A percentile compares a stretch with the other conserved stretches of the same genome.
Conservation (phyloP, 2,888 invertebrate genomes). For the Patella caerulea region DNA sequence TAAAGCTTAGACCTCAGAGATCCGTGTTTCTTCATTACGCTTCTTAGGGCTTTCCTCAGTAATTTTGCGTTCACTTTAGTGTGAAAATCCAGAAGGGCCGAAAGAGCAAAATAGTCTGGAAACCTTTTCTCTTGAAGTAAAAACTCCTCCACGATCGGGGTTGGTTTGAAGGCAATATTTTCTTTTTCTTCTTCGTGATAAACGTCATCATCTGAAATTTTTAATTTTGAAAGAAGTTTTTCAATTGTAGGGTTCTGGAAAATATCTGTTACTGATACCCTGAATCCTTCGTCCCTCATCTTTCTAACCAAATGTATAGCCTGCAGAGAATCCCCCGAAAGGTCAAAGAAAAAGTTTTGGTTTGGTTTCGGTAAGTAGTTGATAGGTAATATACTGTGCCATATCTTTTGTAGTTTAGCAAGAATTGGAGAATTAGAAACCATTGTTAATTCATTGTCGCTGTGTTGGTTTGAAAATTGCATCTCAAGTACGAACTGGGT, state of each 20-base stretch:
- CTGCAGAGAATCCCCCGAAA: background rate
- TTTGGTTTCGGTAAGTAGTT: background rate
- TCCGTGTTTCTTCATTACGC: background rate
- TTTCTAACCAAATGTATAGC: background rate
- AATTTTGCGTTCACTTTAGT: background rate
- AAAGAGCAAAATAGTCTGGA: background rate
- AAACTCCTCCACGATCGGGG: background rate
- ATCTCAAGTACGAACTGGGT: background rate
- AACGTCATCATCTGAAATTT: background rate
- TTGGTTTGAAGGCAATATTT: background rate
- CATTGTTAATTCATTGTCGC: background rate
- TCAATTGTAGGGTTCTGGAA: background rate
- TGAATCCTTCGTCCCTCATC: conserved; percentile 3
- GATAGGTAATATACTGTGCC: background rate
- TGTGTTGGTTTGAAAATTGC: background rate
- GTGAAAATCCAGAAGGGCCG: background rate
- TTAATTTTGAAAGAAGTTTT: background rate
- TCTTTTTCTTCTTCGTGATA: background rate
- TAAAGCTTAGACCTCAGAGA: background rate
- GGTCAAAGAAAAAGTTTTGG: conserved; percentile 1
- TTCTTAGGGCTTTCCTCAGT: background rate
- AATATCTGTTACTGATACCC: background rate
- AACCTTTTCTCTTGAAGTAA: background rate
- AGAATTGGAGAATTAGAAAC: background rate
- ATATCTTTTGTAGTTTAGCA: background rate